These are phyloP conservation scores for Lasioglossum lativentre DNA, from an alignment of 2,888 invertebrate genomes.

Conservation along the genomic window DNA sequence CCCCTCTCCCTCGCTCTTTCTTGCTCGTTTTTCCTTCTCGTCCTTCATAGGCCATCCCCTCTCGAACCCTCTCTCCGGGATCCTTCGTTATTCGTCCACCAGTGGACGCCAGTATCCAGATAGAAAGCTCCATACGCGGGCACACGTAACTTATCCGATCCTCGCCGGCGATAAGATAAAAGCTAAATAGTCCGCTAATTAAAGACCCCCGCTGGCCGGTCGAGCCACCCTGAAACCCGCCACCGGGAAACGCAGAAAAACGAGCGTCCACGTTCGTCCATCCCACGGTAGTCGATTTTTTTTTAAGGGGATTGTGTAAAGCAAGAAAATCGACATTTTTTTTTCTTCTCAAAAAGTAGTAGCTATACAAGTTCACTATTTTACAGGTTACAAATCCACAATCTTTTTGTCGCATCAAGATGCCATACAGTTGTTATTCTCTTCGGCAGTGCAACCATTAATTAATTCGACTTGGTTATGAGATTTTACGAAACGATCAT, in stretches of 20 bases:
- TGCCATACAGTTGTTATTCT: too few relatives aligned
- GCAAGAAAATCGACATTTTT: too few relatives aligned
- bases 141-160: constrained; percentile 69
- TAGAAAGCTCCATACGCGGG: constrained; percentile 64
- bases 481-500: background rate
- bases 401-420: too few relatives aligned
- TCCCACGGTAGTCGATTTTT: background rate
- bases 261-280: constrained; percentile 22
- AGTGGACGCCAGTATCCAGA: constrained; percentile 35
- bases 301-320: background rate
- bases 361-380: too few relatives aligned
- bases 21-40: background rate
- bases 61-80: background rate
- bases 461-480: background rate
- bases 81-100: constrained; percentile 1
- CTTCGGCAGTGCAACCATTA: too few relatives aligned
- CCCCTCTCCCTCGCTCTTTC: background rate
- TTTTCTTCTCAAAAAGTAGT: too few relatives aligned
- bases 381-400: too few relatives aligned
- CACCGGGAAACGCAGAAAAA: constrained; percentile 39
- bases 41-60: background rate
- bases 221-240: constrained; percentile 52
- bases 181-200: constrained; percentile 70
- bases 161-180: constrained; percentile 68
- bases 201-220: constrained; percentile 57